Evolutionary conservation across 2,888 invertebrate species (phyloP), one percentile per base, ranked within the genome.

Genomic region (Glomeris marginata): DNA sequence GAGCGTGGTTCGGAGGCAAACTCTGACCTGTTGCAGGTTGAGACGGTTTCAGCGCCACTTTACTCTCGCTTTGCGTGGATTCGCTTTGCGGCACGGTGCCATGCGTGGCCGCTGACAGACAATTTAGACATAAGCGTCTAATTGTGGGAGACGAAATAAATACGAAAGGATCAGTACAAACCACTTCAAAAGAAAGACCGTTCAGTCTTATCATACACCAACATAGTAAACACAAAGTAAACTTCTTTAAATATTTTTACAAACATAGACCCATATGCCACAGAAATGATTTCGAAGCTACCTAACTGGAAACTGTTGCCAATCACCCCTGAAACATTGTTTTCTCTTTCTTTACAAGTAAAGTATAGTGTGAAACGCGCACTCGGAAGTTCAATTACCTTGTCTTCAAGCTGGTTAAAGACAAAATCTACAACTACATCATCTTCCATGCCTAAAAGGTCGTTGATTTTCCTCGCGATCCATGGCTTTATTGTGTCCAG

Each of bases 391-490:
- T n/a, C n/a, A n/a, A 41, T 55, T 58, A 87, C 86, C 79, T 86
- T 87, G 66, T 88, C 84, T 68, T 98, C 97, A 51, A 99, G 75
- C 70, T 98, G 97, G 71, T 95, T 95, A 72, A 94, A 90, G 58
- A 98, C 92, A 76, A 92, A 98, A 69, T 97, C 95, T 56, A 94
- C 87, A 58, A 99, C 84, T 38, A 99, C 98, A 70, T 98, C 98
- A 68, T 98, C 98, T 71, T 98, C 98, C 69, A 95, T 87, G 61
- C 91, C 90, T 49, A 98, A 76, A 53, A 97, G 81, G 64, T 95
- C 91, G 2, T 92, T 95, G 52, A 98, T 83, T 70, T 91, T 87
- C 66, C 87, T 83, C 28, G 92, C 87, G 64, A 99, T 98, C 98
- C 98, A 99, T 56, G 98, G 98, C 65, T 97, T 94, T 62, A 99